Evolutionary conservation across 2,797 vertebrate species (phyloP).

Genomic region (Liparis tanakae): DNA sequence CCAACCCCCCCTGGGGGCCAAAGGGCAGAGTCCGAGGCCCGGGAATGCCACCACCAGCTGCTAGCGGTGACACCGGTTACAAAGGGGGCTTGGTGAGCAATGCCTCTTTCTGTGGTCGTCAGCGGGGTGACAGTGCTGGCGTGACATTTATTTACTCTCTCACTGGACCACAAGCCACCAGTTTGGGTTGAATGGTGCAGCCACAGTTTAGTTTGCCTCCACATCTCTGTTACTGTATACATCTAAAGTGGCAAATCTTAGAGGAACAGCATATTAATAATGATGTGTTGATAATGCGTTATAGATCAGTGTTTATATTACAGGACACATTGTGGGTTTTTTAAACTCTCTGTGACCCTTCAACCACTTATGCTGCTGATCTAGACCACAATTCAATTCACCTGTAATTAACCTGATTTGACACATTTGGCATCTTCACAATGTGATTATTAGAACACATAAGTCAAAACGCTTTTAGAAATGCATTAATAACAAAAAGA

Average conservation of each 20-base stretch:
- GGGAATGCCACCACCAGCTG: conserved; percentile 96
- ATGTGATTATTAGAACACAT: not conserved
- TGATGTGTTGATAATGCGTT: not conserved
- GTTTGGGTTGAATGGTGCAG: conserved; percentile 6
- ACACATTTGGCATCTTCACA: not conserved
- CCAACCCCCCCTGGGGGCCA: conserved; percentile 87
- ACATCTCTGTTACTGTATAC: conserved; percentile 10
- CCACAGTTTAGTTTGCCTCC: not conserved
- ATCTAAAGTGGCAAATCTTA: not conserved
- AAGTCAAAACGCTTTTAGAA: not conserved
- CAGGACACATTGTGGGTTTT: not conserved
- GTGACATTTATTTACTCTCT: conserved; percentile 74
- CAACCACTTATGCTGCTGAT: not conserved
- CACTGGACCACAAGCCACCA: conserved; percentile 29
- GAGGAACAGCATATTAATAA: not conserved
- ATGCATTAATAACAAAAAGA: not conserved
- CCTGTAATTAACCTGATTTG: not conserved
- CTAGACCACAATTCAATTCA: not conserved
- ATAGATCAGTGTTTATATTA: not conserved
- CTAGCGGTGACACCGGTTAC: conserved; percentile 90
- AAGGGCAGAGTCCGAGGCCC: conserved; percentile 91
- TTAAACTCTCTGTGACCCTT: not conserved
- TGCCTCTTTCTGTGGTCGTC: conserved; percentile 70
- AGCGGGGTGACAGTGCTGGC: conserved; percentile 69
- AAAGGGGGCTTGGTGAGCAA: conserved; percentile 84